Evolutionary conservation across 2,797 vertebrate species (phyloP).

Genomic region (Allobates femoralis): DNA sequence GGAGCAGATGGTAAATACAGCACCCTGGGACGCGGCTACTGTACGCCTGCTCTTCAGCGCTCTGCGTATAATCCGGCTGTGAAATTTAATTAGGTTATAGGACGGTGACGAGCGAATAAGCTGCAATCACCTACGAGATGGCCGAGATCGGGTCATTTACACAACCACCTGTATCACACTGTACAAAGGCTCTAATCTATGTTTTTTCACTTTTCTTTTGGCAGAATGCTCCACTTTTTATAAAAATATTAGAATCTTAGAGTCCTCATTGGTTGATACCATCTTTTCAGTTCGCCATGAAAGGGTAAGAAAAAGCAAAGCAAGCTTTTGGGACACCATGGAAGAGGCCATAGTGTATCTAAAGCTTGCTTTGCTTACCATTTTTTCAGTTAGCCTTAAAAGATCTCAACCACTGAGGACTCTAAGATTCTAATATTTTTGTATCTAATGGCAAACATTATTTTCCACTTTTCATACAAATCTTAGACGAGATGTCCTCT

Average conservation of each 20-base stretch:
- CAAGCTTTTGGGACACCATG: too few relatives aligned
- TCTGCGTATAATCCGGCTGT: constrained; percentile 6
- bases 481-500: not conserved
- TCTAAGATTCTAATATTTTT: too few relatives aligned
- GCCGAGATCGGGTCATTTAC: not conserved
- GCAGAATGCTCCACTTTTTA: not conserved
- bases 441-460: too few relatives aligned
- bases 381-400: too few relatives aligned
- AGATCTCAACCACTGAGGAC: too few relatives aligned
- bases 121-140: too few relatives aligned
- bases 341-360: too few relatives aligned
- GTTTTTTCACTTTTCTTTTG: not conserved
- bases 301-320: too few relatives aligned
- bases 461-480: not conserved
- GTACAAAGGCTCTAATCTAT: not conserved
- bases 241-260: too few relatives aligned
- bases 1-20: constrained; percentile 43
- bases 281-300: too few relatives aligned
- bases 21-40: constrained; percentile 22
- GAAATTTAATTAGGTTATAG: constrained; percentile 45
- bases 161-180: not conserved
- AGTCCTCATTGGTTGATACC: too few relatives aligned
- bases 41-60: not conserved
- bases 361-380: too few relatives aligned
- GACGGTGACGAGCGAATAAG: not conserved